Percentiles rank a stretch among this genome's conserved stretches.
phyloP scores from a whole-genome alignment of 2,797 vertebrate genomes.

The Galaxias olidus region DNA sequence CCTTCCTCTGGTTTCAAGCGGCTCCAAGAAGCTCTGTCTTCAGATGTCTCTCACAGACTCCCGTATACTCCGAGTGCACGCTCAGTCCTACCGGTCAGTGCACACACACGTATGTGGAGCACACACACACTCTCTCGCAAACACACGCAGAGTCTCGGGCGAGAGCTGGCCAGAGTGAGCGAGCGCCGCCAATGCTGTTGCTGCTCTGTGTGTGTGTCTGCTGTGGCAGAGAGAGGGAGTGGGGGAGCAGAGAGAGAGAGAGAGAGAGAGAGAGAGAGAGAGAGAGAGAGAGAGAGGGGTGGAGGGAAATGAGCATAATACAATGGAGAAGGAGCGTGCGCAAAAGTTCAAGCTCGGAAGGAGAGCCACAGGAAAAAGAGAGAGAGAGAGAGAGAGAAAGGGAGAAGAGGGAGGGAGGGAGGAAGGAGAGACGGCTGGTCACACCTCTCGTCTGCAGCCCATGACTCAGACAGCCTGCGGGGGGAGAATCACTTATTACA shows the following conservation, averaged over 20 bases:
- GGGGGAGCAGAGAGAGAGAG: conserved; percentile 28
- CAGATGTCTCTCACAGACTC: no score
- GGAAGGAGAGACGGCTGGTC: conserved; percentile 41
- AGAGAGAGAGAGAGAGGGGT: conserved; percentile 14
- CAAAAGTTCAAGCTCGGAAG: no score
- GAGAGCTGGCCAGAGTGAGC: conserved; percentile 51
- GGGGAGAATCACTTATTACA: conserved; percentile 57
- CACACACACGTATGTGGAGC: not conserved
- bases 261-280: conserved; percentile 41
- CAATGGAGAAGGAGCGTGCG: not conserved
- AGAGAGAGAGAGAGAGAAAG: conserved; percentile 34
- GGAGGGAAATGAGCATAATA: not conserved
- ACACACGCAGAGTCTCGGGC: no score
- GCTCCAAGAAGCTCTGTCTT: conserved; percentile 40
- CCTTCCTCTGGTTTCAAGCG: conserved; percentile 51
- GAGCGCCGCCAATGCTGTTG: not conserved
- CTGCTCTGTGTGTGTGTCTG: not conserved
- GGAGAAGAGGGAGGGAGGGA: not conserved
- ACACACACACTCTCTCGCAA: conserved; percentile 44
- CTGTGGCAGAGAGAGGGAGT: conserved; percentile 5
- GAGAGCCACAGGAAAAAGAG: not conserved
- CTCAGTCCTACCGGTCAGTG: conserved; percentile 3
- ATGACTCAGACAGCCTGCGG: conserved; percentile 66
- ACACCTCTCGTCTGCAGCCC: conserved; percentile 53
- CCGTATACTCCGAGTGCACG: not conserved